Conservation (phyloP, 2,113 vertebrate species). For the Nothoprocta perdicaria region DNA sequence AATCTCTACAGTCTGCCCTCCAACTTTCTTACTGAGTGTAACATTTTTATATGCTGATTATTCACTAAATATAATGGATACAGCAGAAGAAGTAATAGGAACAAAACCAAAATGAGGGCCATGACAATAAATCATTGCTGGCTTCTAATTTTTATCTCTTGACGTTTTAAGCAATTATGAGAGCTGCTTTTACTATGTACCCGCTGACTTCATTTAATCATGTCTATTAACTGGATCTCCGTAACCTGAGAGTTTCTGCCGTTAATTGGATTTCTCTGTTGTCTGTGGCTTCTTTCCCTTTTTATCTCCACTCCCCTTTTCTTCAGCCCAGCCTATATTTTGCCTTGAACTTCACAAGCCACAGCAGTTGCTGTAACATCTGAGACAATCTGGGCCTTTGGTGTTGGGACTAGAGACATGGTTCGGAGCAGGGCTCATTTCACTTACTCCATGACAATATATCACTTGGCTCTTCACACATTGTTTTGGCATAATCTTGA, state of each 20-base stretch:
- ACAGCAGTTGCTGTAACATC: background rate
- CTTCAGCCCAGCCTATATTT: background rate
- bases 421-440: background rate
- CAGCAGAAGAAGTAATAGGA: background rate
- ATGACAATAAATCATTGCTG: background rate
- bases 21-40: background rate
- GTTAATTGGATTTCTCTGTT: constrained; percentile 17
- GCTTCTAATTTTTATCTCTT: constrained; percentile 14
- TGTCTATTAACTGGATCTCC: background rate
- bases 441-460: constrained; percentile 4
- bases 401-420: background rate
- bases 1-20: background rate
- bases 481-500: constrained; percentile 66
- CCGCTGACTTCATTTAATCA: background rate
- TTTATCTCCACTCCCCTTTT: background rate
- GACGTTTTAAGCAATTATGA: constrained; percentile 15
- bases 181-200: constrained; percentile 3
- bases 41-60: background rate
- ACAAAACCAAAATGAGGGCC: background rate
- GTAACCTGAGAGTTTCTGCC: constrained; percentile 12
- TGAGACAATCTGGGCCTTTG: background rate
- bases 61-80: background rate
- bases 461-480: constrained; percentile 49
- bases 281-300: background rate
- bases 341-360: constrained; percentile 3